Evolutionary conservation across 2,888 invertebrate species (phyloP).

Genomic region (Eilema depressum): DNA sequence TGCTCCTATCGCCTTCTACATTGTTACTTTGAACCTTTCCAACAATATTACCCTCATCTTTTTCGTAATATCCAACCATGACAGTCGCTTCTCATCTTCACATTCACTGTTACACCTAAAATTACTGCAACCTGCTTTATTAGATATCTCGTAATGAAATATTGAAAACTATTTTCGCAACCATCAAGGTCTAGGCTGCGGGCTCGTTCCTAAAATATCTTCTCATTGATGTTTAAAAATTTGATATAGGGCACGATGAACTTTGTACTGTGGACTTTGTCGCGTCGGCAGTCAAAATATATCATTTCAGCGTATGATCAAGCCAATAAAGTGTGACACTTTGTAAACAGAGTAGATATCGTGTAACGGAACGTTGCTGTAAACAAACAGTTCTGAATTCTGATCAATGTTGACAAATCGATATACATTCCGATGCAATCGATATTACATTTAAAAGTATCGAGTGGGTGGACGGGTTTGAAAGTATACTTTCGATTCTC

Average conservation of each 20-base stretch:
- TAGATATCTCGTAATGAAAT: background rate
- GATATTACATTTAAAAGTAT: background rate
- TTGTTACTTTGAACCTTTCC: background rate
- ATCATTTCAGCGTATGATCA: background rate
- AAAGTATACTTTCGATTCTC: background rate
- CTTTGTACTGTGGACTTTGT: background rate
- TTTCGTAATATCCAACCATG: background rate
- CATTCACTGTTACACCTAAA: background rate
- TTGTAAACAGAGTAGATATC: background rate
- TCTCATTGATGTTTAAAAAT: background rate
- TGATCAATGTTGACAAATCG: slow-evolving; percentile 10
- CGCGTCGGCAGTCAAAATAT: background rate
- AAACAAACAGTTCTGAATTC: background rate
- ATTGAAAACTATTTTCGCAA: slow-evolving; percentile 18
- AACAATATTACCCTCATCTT: background rate
- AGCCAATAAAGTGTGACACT: slow-evolving; percentile 1
- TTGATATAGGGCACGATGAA: background rate
- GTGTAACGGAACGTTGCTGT: slow-evolving; percentile 1
- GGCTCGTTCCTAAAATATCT: slow-evolving; percentile 15
- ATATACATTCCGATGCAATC: slow-evolving; percentile 13
- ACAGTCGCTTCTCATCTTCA: background rate
- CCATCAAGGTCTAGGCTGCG: slow-evolving; percentile 27
- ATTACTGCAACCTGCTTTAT: background rate
- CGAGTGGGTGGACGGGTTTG: background rate
- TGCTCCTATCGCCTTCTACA: background rate